Percentiles rank a stretch among this genome's conserved stretches.
phyloP scores from a whole-genome alignment of 2,888 invertebrate genomes.

The Spilarctia lutea region DNA sequence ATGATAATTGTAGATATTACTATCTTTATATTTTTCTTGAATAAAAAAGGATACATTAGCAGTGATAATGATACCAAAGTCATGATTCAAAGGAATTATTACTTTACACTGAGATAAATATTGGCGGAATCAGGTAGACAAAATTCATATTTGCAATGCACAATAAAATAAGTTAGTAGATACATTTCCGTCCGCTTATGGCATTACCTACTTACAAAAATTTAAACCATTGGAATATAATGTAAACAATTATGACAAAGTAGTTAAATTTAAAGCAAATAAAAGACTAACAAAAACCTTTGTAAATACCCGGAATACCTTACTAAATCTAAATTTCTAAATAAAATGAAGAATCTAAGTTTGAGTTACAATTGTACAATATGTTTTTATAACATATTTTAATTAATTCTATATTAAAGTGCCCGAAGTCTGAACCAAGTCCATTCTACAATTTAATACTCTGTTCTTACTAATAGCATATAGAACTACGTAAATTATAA shows the following conservation, averaged over 20 bases:
- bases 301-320: no score
- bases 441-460: constrained; percentile 20
- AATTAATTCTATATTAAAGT: not conserved
- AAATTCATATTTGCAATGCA: not conserved
- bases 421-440: constrained; percentile 6
- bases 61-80: not conserved
- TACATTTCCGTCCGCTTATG: not conserved
- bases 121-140: not conserved
- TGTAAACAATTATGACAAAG: no score
- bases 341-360: no score
- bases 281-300: no score
- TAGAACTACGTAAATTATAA: constrained; percentile 26
- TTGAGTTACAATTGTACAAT: not conserved
- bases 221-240: no score
- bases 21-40: not conserved
- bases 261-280: no score
- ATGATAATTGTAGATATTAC: not conserved
- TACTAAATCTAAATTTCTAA: no score
- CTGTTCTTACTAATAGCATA: constrained; percentile 8
- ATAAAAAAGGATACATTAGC: not conserved
- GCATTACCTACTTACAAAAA: no score
- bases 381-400: not conserved
- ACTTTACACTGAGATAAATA: no score
- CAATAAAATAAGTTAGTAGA: not conserved
- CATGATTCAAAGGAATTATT: not conserved